Evolutionary conservation across 2,888 invertebrate genomes (phyloP), one percentile per base, ranked within the genome.

Genomic region (Agrotis puta): DNA sequence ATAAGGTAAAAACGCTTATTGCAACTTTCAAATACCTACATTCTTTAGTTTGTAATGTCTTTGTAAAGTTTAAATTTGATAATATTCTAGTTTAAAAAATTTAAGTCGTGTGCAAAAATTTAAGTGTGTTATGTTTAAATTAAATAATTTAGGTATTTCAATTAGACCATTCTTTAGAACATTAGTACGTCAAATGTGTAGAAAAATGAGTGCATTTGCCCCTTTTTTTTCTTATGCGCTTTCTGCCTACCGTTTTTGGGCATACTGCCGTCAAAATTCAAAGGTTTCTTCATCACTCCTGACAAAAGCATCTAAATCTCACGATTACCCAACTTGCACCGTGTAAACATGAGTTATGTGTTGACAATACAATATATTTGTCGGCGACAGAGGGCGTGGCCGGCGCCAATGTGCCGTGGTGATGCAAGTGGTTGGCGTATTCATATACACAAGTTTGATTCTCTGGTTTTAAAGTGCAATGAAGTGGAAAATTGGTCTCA

Each of bases 351-450:
- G 65, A 84, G 53, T 77, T 66, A 77, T 74, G 65, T 64, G 59
- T 66, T 72, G 68, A 58, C 69, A 72, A 48, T 72, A 58, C 61
- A 72, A 81, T 75, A 82, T 75, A 85, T 79, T 70, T 54, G 59
- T 56, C 27, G 50, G 7, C 47, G 33, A 43, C 43, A 59, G 62
- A 57, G 56, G 79, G 72, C 83, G 72, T 70, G 69, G 70, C 59
- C 16, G 20, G 43, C 56, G 65, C 50, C 45, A 68, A 77, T 66
- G 48, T 64, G 9, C 51, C 43, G 59, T 54, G 18, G 14, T 45
- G 57, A 79, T 57, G 43, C 33, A 77, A 70, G 50, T 27, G 27
- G 63, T 50, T 33, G 27, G 13, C 14, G 18, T 22, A 59, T 51
- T 59, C 43, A 48, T 33, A 43, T n/a, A n/a, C 27, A 51, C 45